These are phyloP conservation scores for Enteromius trimaculatus DNA, from an alignment of 2,797 vertebrate species.

Conservation along the genomic window DNA sequence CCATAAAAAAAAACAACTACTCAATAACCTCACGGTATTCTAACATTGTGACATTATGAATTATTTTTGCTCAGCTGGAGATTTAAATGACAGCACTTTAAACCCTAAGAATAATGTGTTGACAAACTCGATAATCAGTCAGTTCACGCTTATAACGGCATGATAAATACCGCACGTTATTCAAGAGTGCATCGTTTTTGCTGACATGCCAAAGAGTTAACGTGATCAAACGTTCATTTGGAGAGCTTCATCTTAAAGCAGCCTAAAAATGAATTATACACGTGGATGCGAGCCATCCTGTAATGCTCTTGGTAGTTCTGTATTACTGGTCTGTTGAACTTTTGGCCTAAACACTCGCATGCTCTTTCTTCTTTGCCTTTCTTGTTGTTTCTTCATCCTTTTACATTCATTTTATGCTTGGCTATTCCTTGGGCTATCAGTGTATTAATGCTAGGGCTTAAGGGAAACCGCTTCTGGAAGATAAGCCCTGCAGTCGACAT, in stretches of 20 bases:
- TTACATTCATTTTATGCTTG: slow-evolving; percentile 90
- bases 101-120: slow-evolving; percentile 32
- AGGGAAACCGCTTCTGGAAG: slow-evolving; percentile 83
- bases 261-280: slow-evolving; percentile 68
- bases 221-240: slow-evolving; percentile 30
- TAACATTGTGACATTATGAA: not conserved
- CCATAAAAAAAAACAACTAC: not conserved
- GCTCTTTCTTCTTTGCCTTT: slow-evolving; percentile 79
- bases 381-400: slow-evolving; percentile 87
- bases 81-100: slow-evolving; percentile 29
- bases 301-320: slow-evolving; percentile 78
- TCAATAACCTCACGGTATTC: not conserved
- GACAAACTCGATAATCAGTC: slow-evolving; percentile 39
- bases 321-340: slow-evolving; percentile 81
- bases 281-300: slow-evolving; percentile 73
- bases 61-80: slow-evolving; percentile 21
- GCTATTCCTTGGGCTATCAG: slow-evolving; percentile 86
- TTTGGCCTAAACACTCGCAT: slow-evolving; percentile 81
- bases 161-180: slow-evolving; percentile 20
- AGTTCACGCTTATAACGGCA: slow-evolving; percentile 31
- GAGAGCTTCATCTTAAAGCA: slow-evolving; percentile 40
- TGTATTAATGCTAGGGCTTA: slow-evolving; percentile 87
- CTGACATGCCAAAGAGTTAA: slow-evolving; percentile 33
- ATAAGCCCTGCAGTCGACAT: slow-evolving; percentile 81
- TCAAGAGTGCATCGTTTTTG: slow-evolving; percentile 20